Conservation (phyloP, 2,888 invertebrate species). For the Notodonta ziczac region DNA sequence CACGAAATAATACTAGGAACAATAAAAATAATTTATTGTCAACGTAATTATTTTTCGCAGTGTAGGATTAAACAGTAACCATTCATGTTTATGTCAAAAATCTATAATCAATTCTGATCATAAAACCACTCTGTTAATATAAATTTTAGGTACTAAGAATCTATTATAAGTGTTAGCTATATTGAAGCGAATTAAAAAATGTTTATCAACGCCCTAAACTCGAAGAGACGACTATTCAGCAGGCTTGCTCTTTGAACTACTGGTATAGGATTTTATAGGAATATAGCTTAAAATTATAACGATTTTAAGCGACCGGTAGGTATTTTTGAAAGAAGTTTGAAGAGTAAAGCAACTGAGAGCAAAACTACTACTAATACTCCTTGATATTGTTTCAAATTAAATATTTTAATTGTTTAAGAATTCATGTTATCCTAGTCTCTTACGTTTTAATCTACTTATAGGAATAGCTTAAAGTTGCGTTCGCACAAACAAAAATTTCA, state of each 20-base stretch:
- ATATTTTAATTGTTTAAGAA: constrained; percentile 5
- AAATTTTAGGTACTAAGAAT: not conserved
- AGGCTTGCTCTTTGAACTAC: not conserved
- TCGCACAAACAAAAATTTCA: not conserved
- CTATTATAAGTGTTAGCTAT: not conserved
- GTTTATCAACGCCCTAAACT: not conserved
- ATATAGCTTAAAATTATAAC: not conserved
- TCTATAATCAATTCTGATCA: not conserved
- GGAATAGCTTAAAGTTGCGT: not conserved
- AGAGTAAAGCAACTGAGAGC: not conserved
- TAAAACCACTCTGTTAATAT: not conserved
- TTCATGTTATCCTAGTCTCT: constrained; percentile 34
- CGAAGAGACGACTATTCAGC: not conserved
- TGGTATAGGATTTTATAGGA: not conserved
- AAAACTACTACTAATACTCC: not conserved
- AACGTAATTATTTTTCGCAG: no score
- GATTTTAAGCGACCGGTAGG: not conserved
- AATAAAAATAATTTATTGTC: no score
- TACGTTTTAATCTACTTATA: constrained; percentile 6
- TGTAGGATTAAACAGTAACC: not conserved
- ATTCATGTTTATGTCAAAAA: not conserved
- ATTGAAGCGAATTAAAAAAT: not conserved
- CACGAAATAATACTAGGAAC: no score
- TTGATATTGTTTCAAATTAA: not conserved
- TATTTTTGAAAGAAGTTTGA: not conserved